phyloP scores from a whole-genome alignment of 2,888 invertebrate genomes.

The Bibio marci region DNA sequence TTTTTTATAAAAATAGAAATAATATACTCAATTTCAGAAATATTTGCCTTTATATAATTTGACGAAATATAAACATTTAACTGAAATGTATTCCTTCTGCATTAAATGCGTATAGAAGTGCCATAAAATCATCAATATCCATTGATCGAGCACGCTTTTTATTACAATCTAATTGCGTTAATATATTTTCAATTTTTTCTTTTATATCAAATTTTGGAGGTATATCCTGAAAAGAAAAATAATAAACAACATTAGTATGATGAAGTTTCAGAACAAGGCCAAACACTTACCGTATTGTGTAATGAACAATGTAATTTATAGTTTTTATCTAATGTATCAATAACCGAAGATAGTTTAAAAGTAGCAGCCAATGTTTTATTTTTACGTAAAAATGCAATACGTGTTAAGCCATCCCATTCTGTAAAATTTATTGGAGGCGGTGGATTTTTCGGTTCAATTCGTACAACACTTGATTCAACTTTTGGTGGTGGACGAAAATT shows the following conservation, averaged over 20 bases:
- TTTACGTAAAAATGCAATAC: conserved; percentile 89
- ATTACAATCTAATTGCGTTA: conserved; percentile 48
- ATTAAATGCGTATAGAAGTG: conserved; percentile 74
- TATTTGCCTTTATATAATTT: too few species aligned
- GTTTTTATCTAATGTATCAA: conserved; percentile 77
- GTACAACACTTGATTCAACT: conserved; percentile 95
- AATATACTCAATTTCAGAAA: too few species aligned
- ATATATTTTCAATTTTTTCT: conserved; percentile 54
- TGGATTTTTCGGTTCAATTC: conserved; percentile 94
- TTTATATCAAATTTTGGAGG: conserved; percentile 69
- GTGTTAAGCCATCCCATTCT: conserved; percentile 96
- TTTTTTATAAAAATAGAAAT: too few species aligned
- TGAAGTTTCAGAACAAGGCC: not conserved
- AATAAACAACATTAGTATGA: not conserved
- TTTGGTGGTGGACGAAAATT: conserved; percentile 98
- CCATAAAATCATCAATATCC: conserved; percentile 94
- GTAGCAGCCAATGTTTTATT: conserved; percentile 88
- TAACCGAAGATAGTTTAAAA: conserved; percentile 73
- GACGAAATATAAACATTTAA: too few species aligned
- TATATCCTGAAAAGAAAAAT: conserved; percentile 37
- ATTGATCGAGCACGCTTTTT: conserved; percentile 76
- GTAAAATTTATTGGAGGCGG: conserved; percentile 90
- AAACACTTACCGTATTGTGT: conserved; percentile 47
- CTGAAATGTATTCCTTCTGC: conserved; percentile 81
- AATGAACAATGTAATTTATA: conserved; percentile 77